These are phyloP conservation scores for Adineta ricciae DNA, from an alignment of 2,888 invertebrate genomes.

Conservation along the genomic window DNA sequence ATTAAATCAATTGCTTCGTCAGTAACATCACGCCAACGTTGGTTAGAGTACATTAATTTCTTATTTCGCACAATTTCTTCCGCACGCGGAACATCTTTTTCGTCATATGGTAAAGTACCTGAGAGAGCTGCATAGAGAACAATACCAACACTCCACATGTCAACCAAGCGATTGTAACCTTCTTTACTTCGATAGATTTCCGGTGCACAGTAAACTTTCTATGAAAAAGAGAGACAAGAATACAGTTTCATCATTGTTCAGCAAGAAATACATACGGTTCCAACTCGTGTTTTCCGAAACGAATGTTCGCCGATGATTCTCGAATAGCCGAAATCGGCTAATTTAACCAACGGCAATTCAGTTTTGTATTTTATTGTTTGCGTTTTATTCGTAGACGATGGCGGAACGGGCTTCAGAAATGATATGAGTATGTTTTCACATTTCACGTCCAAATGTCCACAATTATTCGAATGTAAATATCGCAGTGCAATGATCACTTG, in stretches of 20 bases:
- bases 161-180: not conserved
- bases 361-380: not conserved
- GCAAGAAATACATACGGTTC: constrained; percentile 13
- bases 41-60: not conserved
- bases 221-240: not conserved
- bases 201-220: not conserved
- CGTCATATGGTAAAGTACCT: not conserved
- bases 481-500: not conserved
- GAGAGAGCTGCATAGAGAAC: not conserved
- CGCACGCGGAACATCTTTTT: not conserved
- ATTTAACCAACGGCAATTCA: not conserved
- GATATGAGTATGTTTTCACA: constrained; percentile 1
- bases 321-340: constrained; percentile 14
- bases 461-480: constrained; percentile 7
- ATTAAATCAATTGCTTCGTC: not conserved
- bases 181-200: not conserved
- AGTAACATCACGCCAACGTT: not conserved
- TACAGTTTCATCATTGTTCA: too few relatives aligned
- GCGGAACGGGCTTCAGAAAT: not conserved
- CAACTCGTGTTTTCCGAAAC: not conserved
- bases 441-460: constrained; percentile 8
- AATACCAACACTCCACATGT: constrained; percentile 14
- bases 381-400: not conserved
- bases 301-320: constrained; percentile 19
- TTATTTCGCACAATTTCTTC: not conserved